Conservation (phyloP, 2,797 vertebrate genomes). For the Tragelaphus eurycerus region DNA sequence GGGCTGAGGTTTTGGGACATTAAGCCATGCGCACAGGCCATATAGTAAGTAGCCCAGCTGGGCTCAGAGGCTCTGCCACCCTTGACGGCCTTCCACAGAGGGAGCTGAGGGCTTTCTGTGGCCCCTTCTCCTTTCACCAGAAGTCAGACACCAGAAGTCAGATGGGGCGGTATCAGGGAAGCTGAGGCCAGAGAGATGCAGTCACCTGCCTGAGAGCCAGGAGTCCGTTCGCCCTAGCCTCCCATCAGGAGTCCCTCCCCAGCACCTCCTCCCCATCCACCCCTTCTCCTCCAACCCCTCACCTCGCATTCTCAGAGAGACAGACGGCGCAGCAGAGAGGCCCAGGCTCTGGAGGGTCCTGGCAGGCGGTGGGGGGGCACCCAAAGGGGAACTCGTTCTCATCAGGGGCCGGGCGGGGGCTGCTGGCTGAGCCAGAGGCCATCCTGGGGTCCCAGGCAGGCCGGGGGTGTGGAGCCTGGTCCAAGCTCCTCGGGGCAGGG, state of each 20-base stretch:
- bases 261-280: background rate
- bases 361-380: slow-evolving; percentile 82
- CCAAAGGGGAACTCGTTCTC: slow-evolving; percentile 88
- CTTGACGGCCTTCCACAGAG: background rate
- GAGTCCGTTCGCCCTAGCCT: background rate
- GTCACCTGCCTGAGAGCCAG: background rate
- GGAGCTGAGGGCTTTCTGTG: background rate
- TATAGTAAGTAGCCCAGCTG: background rate
- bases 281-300: slow-evolving; percentile 59
- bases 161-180: background rate
- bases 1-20: background rate
- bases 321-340: slow-evolving; percentile 84
- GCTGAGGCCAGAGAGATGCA: background rate
- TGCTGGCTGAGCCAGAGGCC: slow-evolving; percentile 74
- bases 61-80: background rate
- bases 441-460: slow-evolving; percentile 63
- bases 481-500: background rate
- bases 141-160: background rate
- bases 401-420: slow-evolving; percentile 77
- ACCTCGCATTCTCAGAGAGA: slow-evolving; percentile 86
- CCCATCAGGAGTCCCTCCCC: background rate
- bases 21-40: background rate
- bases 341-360: slow-evolving; percentile 81
- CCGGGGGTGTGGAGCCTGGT: background rate
- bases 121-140: background rate